Percentiles rank a stretch among this genome's conserved stretches.
phyloP scores from a whole-genome alignment of 1,140 invertebrate species.

The Oreohelix idahoensis region DNA sequence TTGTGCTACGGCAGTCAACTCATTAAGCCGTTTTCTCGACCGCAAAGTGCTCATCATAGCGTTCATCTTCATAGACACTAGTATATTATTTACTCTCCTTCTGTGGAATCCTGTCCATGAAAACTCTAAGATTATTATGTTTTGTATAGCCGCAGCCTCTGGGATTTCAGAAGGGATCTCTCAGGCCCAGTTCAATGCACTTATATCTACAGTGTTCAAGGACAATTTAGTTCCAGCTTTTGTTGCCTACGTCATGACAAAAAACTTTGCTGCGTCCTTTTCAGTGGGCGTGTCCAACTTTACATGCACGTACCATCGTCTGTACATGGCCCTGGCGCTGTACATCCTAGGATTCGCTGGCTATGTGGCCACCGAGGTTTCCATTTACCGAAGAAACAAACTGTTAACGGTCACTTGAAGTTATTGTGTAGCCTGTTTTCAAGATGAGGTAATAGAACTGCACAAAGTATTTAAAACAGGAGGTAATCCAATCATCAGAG shows the following conservation, averaged over 20 bases:
- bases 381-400: neutral
- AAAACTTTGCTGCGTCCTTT: neutral
- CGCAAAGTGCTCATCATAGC: constrained; percentile 24
- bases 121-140: neutral
- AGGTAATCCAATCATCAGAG: too few species aligned
- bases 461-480: neutral
- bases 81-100: constrained; percentile 12
- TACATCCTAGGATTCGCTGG: neutral
- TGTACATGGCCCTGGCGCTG: neutral
- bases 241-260: neutral
- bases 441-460: neutral
- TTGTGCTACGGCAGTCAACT: constrained; percentile 27
- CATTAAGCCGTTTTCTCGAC: constrained; percentile 26
- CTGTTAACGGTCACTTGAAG: neutral
- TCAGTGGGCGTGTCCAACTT: neutral
- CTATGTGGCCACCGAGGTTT: neutral
- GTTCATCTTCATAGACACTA: constrained; percentile 29
- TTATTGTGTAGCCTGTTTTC: too few species aligned
- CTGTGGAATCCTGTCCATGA: constrained; percentile 22
- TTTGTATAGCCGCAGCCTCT: neutral
- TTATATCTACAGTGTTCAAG: neutral
- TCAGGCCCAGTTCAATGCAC: constrained; percentile 11
- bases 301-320: neutral
- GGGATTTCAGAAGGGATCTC: constrained; percentile 6
- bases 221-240: neutral